Base-by-base conservation (phyloP, 1,140 invertebrate genomes). In the Sinonovacula constricta region DNA sequence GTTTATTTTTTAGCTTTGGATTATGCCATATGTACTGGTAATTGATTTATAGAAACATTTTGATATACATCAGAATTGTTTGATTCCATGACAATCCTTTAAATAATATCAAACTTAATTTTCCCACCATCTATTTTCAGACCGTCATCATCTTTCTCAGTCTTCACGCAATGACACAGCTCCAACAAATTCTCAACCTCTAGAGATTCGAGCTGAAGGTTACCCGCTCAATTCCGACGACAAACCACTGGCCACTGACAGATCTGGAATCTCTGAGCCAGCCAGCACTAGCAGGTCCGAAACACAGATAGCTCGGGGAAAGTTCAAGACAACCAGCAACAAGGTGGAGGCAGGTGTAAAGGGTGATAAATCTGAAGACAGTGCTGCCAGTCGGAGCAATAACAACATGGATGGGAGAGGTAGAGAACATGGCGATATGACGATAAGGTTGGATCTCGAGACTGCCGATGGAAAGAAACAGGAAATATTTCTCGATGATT, bases 401-500 rank as follows among this genome's bases (percentile, higher is more conserved):
- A 34, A 30, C 30, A 45, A 33, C 18, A 75, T 75, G 72, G 72
- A 75, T 4, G 36, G 36, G 18, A 1, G 22, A 57, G 4, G 10
- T 14, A 18, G 57, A 1, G 5, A 33, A 30, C n/a, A 24, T n/a
- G 39, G 54, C 5, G 57, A 62, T 22, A 30, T 12, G 14, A 72
- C 57, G 14, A 75, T 75, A 54, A 26, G 72, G 26, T 62, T 75
- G 33, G 72, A 75, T 34, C 72, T 75, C 31, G 72, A 75, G 36
- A 75, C 60, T 15, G 72, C 65, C 33, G 72, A 75, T 28, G 72
- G 72, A 7, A 75, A 66, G 45, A 75, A 75, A 30, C 72, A 75
- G 36, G 72, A 75, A 57, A 75, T 75, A 30, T 75, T 63, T 31
- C 15, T 75, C n/a, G 72, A 75, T 75, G 72, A 75, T n/a, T n/a